A percentile compares a stretch with the other conserved stretches of the same genome.
phyloP scores from a whole-genome alignment of 1,140 invertebrate genomes.

The Spodoptera frugiperda region DNA sequence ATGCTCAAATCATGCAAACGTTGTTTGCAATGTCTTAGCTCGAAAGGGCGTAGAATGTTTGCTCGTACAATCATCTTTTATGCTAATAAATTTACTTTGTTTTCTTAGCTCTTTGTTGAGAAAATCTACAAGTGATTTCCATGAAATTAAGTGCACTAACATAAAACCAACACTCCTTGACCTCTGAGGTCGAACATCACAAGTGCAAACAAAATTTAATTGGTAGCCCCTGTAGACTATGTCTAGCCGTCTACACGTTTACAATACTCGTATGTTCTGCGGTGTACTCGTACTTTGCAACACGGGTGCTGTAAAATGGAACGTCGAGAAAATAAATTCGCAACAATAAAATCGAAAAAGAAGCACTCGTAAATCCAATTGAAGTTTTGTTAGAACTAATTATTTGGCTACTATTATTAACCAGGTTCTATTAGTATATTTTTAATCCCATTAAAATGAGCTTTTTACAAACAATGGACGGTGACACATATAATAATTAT shows the following conservation, averaged over 20 bases:
- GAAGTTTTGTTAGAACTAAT: background rate
- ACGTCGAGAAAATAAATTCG: conserved; percentile 29
- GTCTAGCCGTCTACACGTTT: conserved; percentile 34
- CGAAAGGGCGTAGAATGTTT: too few species aligned
- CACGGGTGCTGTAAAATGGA: conserved; percentile 11
- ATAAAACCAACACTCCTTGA: background rate
- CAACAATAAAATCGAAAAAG: conserved; percentile 21
- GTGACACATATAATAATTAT: too few species aligned
- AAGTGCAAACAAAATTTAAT: conserved; percentile 39
- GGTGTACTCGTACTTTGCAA: conserved; percentile 12
- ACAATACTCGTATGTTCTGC: conserved; percentile 17
- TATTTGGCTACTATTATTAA: too few species aligned
- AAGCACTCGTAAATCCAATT: background rate
- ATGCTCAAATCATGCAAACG: too few species aligned
- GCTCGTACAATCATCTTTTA: background rate
- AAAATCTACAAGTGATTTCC: background rate
- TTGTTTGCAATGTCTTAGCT: too few species aligned
- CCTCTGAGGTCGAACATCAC: background rate
- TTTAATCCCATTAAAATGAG: too few species aligned
- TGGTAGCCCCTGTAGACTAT: conserved; percentile 25
- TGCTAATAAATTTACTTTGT: background rate
- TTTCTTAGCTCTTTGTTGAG: background rate
- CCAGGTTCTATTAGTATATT: too few species aligned
- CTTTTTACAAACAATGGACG: too few species aligned
- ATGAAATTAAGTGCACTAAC: background rate